Conservation (phyloP, 2,113 vertebrate genomes). For the Forbesichthys agassizii region DNA sequence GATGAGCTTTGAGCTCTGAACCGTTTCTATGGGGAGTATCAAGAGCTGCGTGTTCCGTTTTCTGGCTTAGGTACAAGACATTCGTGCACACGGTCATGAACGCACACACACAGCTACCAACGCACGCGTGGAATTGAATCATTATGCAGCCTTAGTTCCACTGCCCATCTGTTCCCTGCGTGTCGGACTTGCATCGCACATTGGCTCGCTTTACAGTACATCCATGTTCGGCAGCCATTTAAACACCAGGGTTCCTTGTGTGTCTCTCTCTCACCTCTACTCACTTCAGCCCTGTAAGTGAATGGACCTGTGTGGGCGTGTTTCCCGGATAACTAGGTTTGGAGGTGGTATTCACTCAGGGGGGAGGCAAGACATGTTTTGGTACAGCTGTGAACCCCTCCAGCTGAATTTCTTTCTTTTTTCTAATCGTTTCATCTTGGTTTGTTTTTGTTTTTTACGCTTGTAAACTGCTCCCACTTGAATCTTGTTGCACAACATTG, state of each 20-base stretch:
- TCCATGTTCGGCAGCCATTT: slow-evolving; percentile 55
- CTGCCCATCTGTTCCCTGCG: slow-evolving; percentile 55
- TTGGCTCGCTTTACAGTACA: slow-evolving; percentile 49
- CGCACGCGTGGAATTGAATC: slow-evolving; percentile 20
- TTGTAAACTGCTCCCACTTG: neutral
- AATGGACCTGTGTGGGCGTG: slow-evolving; percentile 64
- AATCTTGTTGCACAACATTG: slow-evolving; percentile 38
- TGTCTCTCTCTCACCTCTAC: slow-evolving; percentile 58
- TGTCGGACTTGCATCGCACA: slow-evolving; percentile 50
- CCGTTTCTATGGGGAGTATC: slow-evolving; percentile 13
- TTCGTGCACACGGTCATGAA: neutral
- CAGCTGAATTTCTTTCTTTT: neutral
- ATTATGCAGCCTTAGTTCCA: slow-evolving; percentile 35
- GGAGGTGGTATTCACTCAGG: slow-evolving; percentile 37
- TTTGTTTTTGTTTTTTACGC: neutral
- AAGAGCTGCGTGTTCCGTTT: neutral
- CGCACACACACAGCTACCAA: neutral
- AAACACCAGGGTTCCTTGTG: slow-evolving; percentile 56
- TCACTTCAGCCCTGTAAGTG: slow-evolving; percentile 49
- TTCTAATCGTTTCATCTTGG: neutral
- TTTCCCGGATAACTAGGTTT: slow-evolving; percentile 58
- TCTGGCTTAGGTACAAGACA: neutral
- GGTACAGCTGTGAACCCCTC: too few species aligned
- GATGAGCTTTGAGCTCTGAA: slow-evolving; percentile 20
- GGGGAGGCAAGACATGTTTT: neutral